Percentiles rank a stretch among this genome's conserved stretches.
These are phyloP conservation scores for Cyprinus carpio DNA, from an alignment of 2,113 vertebrate species.

Conservation along the genomic window DNA sequence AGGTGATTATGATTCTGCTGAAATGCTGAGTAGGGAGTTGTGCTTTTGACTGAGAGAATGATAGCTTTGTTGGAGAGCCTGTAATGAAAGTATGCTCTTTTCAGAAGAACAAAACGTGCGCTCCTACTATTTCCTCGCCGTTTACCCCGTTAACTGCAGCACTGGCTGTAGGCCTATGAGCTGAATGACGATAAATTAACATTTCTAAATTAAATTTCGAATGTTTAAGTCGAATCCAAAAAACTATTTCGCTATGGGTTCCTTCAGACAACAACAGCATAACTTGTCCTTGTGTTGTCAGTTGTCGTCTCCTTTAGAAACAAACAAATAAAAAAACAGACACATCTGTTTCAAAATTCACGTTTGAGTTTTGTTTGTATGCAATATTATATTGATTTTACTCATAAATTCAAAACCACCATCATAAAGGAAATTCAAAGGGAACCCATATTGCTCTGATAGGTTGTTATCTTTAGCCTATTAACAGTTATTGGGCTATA, in stretches of 20 bases:
- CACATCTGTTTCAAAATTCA: not conserved
- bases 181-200: not conserved
- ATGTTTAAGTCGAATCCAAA: not conserved
- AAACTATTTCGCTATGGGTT: not conserved
- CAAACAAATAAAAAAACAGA: no score
- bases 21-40: not conserved
- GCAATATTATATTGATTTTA: not conserved
- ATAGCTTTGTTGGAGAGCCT: not conserved
- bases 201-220: not conserved
- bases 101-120: not conserved
- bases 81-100: not conserved
- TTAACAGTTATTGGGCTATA: not conserved
- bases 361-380: not conserved
- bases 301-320: not conserved
- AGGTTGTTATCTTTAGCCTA: no score
- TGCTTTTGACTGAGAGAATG: not conserved
- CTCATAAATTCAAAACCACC: not conserved
- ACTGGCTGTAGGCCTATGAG: not conserved
- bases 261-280: not conserved
- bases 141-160: not conserved
- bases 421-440: not conserved
- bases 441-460: not conserved
- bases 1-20: slow-evolving; percentile 9
- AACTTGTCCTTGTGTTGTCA: not conserved
- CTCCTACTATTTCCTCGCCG: not conserved